These are phyloP conservation scores for Clepsis dumicolana DNA, from an alignment of 2,888 invertebrate species.

Conservation along the genomic window DNA sequence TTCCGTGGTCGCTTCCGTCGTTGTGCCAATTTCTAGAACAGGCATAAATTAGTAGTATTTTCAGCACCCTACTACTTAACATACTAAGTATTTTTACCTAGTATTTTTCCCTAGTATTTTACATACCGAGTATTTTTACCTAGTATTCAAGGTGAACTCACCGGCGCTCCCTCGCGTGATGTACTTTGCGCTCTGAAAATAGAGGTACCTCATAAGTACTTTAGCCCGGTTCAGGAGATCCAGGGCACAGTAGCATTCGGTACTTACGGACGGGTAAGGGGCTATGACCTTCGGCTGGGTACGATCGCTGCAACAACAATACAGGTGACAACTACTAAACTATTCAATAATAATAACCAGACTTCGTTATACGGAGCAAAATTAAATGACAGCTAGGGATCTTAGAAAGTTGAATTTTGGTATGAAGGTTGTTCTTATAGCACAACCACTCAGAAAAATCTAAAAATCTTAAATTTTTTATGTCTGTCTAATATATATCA, in stretches of 20 bases:
- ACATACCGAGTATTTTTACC: background rate
- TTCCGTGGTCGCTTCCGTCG: conserved; percentile 65
- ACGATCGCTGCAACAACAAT: conserved; percentile 16
- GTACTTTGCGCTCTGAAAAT: conserved; percentile 45
- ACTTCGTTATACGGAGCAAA: too few species aligned
- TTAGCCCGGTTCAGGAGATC: conserved; percentile 41
- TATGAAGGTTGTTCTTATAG: too few species aligned
- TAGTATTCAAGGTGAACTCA: conserved; percentile 45
- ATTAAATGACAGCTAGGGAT: too few species aligned
- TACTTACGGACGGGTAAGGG: conserved; percentile 42
- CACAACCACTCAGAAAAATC: too few species aligned
- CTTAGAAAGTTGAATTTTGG: too few species aligned
- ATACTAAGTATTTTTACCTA: background rate
- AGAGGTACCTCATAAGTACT: conserved; percentile 29
- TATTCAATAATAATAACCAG: too few species aligned
- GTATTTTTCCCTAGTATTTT: background rate
- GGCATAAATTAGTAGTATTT: background rate
- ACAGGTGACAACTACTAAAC: background rate
- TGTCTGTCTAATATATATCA: too few species aligned
- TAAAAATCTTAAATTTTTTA: too few species aligned
- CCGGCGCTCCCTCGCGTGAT: conserved; percentile 54
- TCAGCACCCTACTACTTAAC: background rate
- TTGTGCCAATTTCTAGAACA: conserved; percentile 64
- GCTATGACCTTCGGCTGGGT: conserved; percentile 21
- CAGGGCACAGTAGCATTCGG: conserved; percentile 31